Percentiles rank a stretch among this genome's conserved stretches.
Evolutionary conservation across 30 jellyfish, hydroid and myxozoan species (phyloP).

Genomic region (Mastigias papua): DNA sequence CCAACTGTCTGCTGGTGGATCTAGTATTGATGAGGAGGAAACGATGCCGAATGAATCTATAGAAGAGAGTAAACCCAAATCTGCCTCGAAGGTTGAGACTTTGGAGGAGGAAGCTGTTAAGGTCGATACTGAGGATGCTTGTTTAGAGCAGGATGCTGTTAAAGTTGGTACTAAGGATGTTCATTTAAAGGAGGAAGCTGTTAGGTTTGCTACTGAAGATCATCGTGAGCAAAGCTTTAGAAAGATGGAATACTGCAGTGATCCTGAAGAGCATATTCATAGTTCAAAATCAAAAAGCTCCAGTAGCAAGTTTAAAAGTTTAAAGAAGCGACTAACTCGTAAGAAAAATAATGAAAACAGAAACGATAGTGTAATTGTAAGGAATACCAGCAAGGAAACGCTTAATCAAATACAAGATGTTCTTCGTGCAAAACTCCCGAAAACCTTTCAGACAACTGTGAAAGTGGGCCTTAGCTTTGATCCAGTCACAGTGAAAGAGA

Average conservation of each 20-base stretch:
- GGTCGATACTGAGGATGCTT: too few species aligned
- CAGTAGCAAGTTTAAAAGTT: neutral
- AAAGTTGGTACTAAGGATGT: neutral
- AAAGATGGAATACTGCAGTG: neutral
- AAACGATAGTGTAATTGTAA: neutral
- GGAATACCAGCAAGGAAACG: slow-evolving; percentile 43
- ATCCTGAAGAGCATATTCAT: neutral
- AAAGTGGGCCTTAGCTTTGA: slow-evolving; percentile 79
- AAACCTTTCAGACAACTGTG: slow-evolving; percentile 74
- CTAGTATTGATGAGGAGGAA: neutral
- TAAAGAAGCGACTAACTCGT: slow-evolving; percentile 8
- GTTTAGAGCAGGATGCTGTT: too few species aligned
- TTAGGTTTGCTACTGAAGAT: neutral
- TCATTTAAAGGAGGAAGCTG: neutral
- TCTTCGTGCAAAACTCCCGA: slow-evolving; percentile 69
- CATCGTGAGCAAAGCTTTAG: neutral
- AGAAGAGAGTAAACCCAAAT: neutral
- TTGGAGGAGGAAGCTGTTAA: neutral
- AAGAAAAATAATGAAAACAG: slow-evolving; percentile 15
- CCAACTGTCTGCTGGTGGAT: neutral
- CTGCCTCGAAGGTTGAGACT: slow-evolving; percentile 2
- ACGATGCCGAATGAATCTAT: neutral
- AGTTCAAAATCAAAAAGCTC: neutral
- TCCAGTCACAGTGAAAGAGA: slow-evolving; percentile 65
- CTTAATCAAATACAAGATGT: slow-evolving; percentile 64